phyloP scores from a whole-genome alignment of 2,888 invertebrate genomes.

The Beris chalybata region DNA sequence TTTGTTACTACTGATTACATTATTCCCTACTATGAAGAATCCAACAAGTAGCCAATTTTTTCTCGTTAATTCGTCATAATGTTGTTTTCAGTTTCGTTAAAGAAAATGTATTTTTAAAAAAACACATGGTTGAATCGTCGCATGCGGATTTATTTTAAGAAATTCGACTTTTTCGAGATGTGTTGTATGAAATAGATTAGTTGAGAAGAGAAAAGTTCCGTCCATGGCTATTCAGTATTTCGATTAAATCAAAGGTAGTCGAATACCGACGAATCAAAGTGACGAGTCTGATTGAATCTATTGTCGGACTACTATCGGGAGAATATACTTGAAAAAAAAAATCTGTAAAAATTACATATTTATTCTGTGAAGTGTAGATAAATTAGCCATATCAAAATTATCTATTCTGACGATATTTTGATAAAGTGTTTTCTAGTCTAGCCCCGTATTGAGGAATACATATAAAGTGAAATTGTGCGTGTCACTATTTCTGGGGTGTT shows the following conservation, averaged over 20 bases:
- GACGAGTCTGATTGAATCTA: no score
- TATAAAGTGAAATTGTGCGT: no score
- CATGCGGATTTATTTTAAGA: constrained; percentile 30
- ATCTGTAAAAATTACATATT: no score
- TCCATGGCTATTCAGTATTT: neutral
- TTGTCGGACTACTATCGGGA: no score
- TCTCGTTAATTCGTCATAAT: neutral
- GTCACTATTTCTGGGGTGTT: no score
- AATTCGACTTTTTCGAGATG: constrained; percentile 21
- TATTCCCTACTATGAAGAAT: constrained; percentile 5
- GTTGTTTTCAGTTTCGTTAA: constrained; percentile 8
- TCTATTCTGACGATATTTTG: no score
- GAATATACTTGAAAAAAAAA: no score
- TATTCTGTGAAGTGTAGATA: no score
- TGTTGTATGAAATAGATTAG: constrained; percentile 8
- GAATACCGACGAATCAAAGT: no score
- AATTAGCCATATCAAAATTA: no score
- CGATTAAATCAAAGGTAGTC: neutral
- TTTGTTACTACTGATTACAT: neutral
- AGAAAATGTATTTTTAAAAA: constrained; percentile 13
- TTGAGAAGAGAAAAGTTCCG: constrained; percentile 12
- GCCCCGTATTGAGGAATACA: no score
- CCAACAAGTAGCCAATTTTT: constrained; percentile 27
- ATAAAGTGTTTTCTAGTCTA: no score
- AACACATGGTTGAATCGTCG: constrained; percentile 24